A percentile compares a stretch with the other conserved stretches of the same genome.
Evolutionary conservation across 2,113 vertebrate species (phyloP).

Genomic region (Butastur rufipennis): DNA sequence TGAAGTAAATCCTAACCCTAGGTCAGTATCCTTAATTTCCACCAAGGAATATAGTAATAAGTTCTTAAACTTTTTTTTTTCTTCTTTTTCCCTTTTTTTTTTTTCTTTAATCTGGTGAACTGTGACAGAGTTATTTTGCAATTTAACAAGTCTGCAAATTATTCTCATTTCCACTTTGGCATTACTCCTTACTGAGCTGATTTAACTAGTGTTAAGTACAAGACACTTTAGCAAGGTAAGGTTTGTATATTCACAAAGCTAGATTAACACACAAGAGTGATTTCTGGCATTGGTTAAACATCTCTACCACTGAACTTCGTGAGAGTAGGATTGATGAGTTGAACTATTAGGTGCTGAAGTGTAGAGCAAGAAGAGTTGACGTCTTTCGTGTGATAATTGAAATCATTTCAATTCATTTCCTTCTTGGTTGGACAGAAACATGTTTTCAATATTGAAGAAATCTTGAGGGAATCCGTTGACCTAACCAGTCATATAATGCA

Average conservation of each 20-base stretch:
- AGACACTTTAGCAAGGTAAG: slow-evolving; percentile 9
- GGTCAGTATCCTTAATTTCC: neutral
- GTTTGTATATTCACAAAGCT: neutral
- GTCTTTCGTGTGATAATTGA: slow-evolving; percentile 69
- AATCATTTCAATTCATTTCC: slow-evolving; percentile 77
- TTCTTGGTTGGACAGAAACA: slow-evolving; percentile 70
- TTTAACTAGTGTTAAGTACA: slow-evolving; percentile 5
- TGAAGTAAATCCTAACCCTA: neutral
- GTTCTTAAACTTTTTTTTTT: fast-evolving
- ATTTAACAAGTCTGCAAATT: slow-evolving; percentile 37
- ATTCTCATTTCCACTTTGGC: slow-evolving; percentile 36
- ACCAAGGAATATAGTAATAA: neutral
- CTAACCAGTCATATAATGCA: slow-evolving; percentile 66
- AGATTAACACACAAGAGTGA: neutral
- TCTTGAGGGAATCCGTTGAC: slow-evolving; percentile 77
- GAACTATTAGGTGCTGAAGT: slow-evolving; percentile 57
- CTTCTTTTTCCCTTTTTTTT: too few relatives aligned
- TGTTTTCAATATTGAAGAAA: slow-evolving; percentile 72
- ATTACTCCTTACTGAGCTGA: neutral
- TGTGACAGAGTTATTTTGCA: slow-evolving; percentile 13
- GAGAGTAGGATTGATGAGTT: slow-evolving; percentile 43
- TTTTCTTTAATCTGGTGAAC: neutral
- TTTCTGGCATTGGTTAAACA: slow-evolving; percentile 28
- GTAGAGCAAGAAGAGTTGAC: slow-evolving; percentile 5
- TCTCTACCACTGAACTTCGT: slow-evolving; percentile 35